Evolutionary conservation across 2,888 invertebrate species (phyloP).

Genomic region (Calameuta pallipes): DNA sequence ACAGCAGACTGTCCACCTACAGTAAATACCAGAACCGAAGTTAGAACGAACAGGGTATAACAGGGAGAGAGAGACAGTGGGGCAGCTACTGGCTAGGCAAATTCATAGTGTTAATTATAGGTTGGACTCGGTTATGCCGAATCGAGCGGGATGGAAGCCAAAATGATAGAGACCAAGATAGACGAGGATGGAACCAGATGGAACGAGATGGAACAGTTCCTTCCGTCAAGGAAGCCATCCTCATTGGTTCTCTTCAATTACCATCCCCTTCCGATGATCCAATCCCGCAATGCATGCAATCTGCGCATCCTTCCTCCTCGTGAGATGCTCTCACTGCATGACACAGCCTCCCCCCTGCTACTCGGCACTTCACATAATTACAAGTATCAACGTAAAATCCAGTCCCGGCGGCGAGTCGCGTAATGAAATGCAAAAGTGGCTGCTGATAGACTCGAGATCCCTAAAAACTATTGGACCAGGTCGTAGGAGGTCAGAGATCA

Average conservation of each 20-base stretch:
- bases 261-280: slow-evolving; percentile 31
- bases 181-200: neutral
- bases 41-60: neutral
- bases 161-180: too few relatives aligned
- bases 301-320: neutral
- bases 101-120: slow-evolving; percentile 23
- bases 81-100: slow-evolving; percentile 15
- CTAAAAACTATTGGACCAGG: neutral
- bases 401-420: neutral
- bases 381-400: slow-evolving; percentile 11
- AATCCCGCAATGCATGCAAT: slow-evolving; percentile 25
- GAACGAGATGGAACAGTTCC: slow-evolving; percentile 3
- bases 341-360: neutral
- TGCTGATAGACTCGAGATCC: neutral
- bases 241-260: slow-evolving; percentile 30
- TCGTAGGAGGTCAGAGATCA: neutral
- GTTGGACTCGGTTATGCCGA: neutral
- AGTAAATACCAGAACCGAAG: too few relatives aligned
- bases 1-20: too few relatives aligned
- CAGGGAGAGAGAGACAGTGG: slow-evolving; percentile 5
- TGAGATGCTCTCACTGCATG: neutral
- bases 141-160: too few relatives aligned
- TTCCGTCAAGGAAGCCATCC: neutral
- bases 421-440: neutral
- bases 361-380: slow-evolving; percentile 30